phyloP scores from a whole-genome alignment of 1,140 invertebrate species.

The Lucilia cuprina region DNA sequence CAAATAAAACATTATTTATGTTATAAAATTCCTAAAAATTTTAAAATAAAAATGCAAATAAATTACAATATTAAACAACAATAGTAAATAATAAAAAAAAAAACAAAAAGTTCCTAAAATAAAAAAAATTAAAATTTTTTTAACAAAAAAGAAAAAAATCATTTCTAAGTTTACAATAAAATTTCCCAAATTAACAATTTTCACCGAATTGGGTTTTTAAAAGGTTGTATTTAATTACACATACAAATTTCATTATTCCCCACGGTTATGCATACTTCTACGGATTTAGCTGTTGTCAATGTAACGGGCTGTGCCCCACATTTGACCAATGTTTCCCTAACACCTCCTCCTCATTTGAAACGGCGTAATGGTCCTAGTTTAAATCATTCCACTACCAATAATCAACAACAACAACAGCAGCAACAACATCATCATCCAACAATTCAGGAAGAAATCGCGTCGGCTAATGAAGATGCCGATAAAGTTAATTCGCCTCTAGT shows the following conservation, averaged over 20 bases:
- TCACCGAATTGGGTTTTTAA: not conserved
- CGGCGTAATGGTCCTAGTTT: conserved; percentile 37
- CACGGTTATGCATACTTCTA: conserved; percentile 50
- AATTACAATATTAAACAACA: not conserved
- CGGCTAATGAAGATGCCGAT: conserved; percentile 31
- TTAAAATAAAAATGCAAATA: too few species aligned
- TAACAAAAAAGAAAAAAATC: too few species aligned
- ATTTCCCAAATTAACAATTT: not conserved
- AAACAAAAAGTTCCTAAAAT: conserved; percentile 24
- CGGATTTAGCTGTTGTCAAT: conserved; percentile 43
- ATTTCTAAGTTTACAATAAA: too few species aligned
- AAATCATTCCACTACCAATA: conserved; percentile 17
- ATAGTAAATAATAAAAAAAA: not conserved
- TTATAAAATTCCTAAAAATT: not conserved
- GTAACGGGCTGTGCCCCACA: conserved; percentile 21
- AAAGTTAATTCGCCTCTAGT: conserved; percentile 65
- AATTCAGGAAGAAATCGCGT: conserved; percentile 35
- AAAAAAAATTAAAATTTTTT: not conserved
- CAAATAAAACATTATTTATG: not conserved
- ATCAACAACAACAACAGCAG: conserved; percentile 40
- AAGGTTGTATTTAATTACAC: not conserved
- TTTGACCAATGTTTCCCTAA: conserved; percentile 42
- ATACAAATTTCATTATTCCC: not conserved
- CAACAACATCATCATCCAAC: conserved; percentile 37
- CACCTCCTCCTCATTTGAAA: conserved; percentile 55